Base-by-base conservation (phyloP, 2,797 vertebrate genomes). In the Yasuhikotakia modesta region DNA sequence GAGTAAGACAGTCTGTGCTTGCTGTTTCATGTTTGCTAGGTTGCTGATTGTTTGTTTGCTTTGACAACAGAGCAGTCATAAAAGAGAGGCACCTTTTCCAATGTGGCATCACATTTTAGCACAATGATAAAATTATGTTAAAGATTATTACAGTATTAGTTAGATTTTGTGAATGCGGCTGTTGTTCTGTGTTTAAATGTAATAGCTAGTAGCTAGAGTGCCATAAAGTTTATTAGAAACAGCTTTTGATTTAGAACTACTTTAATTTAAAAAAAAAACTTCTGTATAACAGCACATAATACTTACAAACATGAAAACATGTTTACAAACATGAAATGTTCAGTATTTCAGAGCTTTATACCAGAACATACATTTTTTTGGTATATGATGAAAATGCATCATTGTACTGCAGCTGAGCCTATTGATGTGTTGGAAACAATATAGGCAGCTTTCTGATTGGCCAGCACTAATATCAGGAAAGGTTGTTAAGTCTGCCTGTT, bases 11-110 rank as follows among this genome's bases (percentile, higher is more conserved):
- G 74, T 64, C 27, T 67, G 13, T 73, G 53, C 66, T 78, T 16
- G 3, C 35, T 76, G 24, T 24, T 58, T 32, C 22, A 27, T 52
- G 45, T 76, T 82, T 78, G 32, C 66, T 73, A 70, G 67, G 63
- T 67, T 69, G 24, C n/a, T 10, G 27, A 45, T 4, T 73, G 64
- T 84, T 82, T 84, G 78, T 84, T 82, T 84, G 78, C 78, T 87
- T 65, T 85, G 79, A 80, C 73, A 17, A 82, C 78, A 73, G 39
- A 5, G 30, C 58, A 46, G 10, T 52, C 69, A 35, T 74, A 2
- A 53, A 50, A 46, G 30, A 32, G 19, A 43, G 45, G 46, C 50
- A 11, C 21, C 30, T 78, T 43, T n/a, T 61, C 68, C 32, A 35
- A 27, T 67, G 63, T 72, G 76, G 61, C 30, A 46, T 76, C 45